Percentiles rank a stretch among this genome's conserved stretches.
Conservation (phyloP, 1,140 invertebrate species). For the Bursaphelenchus mucronatus region DNA sequence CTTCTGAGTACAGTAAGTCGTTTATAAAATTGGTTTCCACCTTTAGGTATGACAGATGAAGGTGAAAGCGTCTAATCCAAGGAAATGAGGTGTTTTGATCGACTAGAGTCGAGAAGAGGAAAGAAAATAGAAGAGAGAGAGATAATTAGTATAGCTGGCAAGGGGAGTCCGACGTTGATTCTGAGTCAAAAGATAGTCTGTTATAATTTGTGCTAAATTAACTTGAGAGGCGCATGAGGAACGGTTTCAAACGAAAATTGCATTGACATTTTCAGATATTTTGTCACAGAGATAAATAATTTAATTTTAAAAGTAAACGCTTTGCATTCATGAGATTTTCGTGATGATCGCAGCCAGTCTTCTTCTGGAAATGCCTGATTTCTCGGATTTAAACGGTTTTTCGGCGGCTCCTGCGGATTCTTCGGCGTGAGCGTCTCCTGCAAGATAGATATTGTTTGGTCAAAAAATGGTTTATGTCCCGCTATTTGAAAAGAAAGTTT, state of each 20-base stretch:
- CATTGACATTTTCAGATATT: too few relatives aligned
- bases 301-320: too few relatives aligned
- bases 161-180: too few relatives aligned
- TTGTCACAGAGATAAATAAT: too few relatives aligned
- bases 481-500: neutral
- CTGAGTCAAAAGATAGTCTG: too few relatives aligned
- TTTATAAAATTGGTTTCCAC: neutral
- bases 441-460: neutral
- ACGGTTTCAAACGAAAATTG: too few relatives aligned
- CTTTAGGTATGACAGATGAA: neutral
- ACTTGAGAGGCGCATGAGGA: too few relatives aligned
- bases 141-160: neutral
- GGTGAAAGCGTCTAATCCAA: neutral
- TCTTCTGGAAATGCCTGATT: slow-evolving; percentile 13
- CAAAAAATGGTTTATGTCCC: neutral
- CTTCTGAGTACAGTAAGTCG: slow-evolving; percentile 24
- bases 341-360: slow-evolving; percentile 17
- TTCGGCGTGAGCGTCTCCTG: neutral
- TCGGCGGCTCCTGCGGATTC: neutral
- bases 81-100: neutral
- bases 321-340: neutral
- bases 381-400: slow-evolving; percentile 7
- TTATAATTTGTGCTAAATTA: too few relatives aligned
- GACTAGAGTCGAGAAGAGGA: neutral
- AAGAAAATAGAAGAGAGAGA: neutral